phyloP scores from a whole-genome alignment of 2,797 vertebrate species.

The Acanthiza pusilla region DNA sequence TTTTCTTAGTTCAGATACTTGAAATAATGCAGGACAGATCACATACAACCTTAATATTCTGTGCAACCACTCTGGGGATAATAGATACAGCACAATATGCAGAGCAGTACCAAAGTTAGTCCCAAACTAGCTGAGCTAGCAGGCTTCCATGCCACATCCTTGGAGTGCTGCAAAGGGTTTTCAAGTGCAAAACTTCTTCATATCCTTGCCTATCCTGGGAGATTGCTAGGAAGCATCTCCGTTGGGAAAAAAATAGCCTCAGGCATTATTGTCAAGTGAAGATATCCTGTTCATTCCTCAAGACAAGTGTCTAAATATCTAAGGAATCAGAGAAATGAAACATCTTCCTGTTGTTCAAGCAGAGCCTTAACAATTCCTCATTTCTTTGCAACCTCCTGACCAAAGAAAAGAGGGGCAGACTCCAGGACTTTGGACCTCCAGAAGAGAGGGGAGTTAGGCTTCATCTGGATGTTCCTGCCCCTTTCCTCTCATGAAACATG shows the following conservation, averaged over 20 bases:
- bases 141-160: background rate
- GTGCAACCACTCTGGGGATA: background rate
- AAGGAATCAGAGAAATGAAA: background rate
- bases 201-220: background rate
- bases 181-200: background rate
- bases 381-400: background rate
- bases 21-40: background rate
- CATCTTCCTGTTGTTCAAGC: background rate
- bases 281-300: background rate
- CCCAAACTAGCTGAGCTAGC: background rate
- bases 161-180: background rate
- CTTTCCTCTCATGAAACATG: background rate
- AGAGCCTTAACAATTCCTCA: background rate
- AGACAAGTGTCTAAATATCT: background rate
- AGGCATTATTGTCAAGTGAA: background rate
- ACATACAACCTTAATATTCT: background rate
- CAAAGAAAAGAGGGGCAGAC: background rate
- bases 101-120: background rate
- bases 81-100: background rate
- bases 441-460: background rate
- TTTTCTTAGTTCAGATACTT: background rate
- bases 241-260: background rate
- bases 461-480: background rate
- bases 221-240: background rate
- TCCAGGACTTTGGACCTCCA: background rate